A percentile compares a stretch with the other conserved stretches of the same genome.
Evolutionary conservation across 1,140 invertebrate genomes (phyloP).

Genomic region (Bradysia coprophila): DNA sequence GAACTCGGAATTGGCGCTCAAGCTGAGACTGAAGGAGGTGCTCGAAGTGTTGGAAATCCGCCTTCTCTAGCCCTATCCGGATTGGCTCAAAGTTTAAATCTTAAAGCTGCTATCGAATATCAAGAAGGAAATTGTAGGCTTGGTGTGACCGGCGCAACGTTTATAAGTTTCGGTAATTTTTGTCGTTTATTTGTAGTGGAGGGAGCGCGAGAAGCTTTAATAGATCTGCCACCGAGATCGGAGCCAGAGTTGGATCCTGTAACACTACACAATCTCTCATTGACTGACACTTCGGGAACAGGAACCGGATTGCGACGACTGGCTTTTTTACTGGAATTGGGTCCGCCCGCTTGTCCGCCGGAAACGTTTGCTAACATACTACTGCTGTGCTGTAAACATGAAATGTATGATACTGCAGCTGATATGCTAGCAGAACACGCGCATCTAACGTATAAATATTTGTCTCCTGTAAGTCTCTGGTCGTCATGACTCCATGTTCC

Average conservation of each 20-base stretch:
- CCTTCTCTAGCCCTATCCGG: conserved; percentile 90
- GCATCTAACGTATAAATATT: conserved; percentile 90
- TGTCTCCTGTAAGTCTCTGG: conserved; percentile 52
- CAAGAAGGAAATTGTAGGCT: conserved; percentile 82
- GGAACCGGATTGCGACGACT: conserved; percentile 92
- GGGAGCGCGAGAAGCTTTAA: conserved; percentile 80
- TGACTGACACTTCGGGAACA: conserved; percentile 78
- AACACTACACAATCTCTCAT: conserved; percentile 92
- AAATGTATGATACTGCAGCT: conserved; percentile 93
- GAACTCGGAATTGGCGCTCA: conserved; percentile 95
- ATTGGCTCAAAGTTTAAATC: conserved; percentile 93
- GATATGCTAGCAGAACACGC: conserved; percentile 97
- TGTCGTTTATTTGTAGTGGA: conserved; percentile 36
- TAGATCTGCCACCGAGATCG: conserved; percentile 91
- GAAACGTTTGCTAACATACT: conserved; percentile 96
- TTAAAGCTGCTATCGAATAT: conserved; percentile 97
- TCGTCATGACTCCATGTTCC: neutral
- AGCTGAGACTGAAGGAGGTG: conserved; percentile 63
- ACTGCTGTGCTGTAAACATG: conserved; percentile 90
- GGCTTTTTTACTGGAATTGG: conserved; percentile 90
- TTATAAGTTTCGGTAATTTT: neutral
- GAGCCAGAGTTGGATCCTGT: conserved; percentile 97
- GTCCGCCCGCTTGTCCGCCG: conserved; percentile 69
- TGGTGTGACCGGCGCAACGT: neutral
- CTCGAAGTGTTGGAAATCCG: conserved; percentile 85